Evolutionary conservation across 2,888 invertebrate species (phyloP), one percentile per base, ranked within the genome.

Genomic region (Monoplex corrugatus): DNA sequence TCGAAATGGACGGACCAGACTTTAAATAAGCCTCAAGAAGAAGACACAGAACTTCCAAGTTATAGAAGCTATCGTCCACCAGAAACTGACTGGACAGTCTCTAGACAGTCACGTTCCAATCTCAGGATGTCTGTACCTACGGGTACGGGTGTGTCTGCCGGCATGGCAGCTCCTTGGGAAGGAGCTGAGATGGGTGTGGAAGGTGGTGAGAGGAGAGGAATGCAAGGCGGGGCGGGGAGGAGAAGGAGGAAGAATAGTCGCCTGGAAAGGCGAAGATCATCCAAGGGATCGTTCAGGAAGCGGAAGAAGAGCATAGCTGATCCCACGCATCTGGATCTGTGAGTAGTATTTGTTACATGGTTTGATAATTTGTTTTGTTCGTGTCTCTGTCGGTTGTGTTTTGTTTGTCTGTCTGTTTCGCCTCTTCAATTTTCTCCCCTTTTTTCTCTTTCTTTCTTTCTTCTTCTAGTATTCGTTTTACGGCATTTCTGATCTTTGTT

Each of bases 51-150:
- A n/a, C n/a, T n/a, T n/a, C n/a, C n/a, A n/a, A n/a, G n/a, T n/a
- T n/a, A n/a, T n/a, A n/a, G n/a, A n/a, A n/a, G n/a, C n/a, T n/a
- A n/a, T n/a, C n/a, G n/a, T n/a, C n/a, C n/a, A 10, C 35, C 75
- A 35, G 75, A 75, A 75, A 75, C 75, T 75, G 75, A 35, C 35
- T 35, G 35, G 35, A 75, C 75, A 35, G 75, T 75, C 28, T 75
- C 35, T 6, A 75, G n/a, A n/a, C 35, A 75, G 75, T n/a, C 75
- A 3, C 32, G 75, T 2, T 10, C 35, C 2, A 19, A 75, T 6
- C 35, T 75, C 28, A 35, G 75, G 35, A 75, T 3, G 32, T 35
- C 75, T n/a, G 75, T 35, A 6, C 75, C 75, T 2, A 8, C 35
- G 10, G 28, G 8, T 35, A 35, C 32, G 35, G 75, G 75, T 1